Evolutionary conservation across 1,140 invertebrate genomes (phyloP).

Genomic region (Chironomus tepperi): DNA sequence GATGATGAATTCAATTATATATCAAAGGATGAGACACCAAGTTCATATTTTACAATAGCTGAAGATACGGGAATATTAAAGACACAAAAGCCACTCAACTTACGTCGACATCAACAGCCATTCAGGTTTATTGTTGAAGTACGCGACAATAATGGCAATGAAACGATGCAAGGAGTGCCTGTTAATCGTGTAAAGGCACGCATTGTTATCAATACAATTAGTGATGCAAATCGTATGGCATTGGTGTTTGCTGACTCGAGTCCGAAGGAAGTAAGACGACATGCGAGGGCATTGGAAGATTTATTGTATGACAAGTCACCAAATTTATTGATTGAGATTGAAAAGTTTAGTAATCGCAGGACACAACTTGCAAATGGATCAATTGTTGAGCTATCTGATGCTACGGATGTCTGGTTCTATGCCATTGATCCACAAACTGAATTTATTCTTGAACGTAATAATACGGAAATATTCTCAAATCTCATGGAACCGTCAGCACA

Average conservation of each 20-base stretch:
- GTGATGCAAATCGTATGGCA: slow-evolving; percentile 61
- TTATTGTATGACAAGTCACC: slow-evolving; percentile 60
- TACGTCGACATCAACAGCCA: slow-evolving; percentile 53
- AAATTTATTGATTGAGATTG: slow-evolving; percentile 65
- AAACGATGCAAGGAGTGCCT: slow-evolving; percentile 31
- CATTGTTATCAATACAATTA: slow-evolving; percentile 54
- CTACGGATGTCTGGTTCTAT: slow-evolving; percentile 81
- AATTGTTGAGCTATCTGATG: slow-evolving; percentile 58
- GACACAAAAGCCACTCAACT: slow-evolving; percentile 61
- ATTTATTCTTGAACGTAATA: slow-evolving; percentile 61
- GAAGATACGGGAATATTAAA: slow-evolving; percentile 61
- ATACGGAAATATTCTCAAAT: slow-evolving; percentile 49
- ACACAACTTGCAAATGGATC: slow-evolving; percentile 62
- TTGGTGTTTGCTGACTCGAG: slow-evolving; percentile 64
- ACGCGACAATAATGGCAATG: slow-evolving; percentile 35
- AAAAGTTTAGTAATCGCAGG: slow-evolving; percentile 62
- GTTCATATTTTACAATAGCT: slow-evolving; percentile 62
- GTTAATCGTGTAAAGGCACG: slow-evolving; percentile 33
- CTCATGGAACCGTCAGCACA: slow-evolving; percentile 49
- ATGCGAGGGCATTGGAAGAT: slow-evolving; percentile 54
- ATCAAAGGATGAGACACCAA: slow-evolving; percentile 29
- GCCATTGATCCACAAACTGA: slow-evolving; percentile 70
- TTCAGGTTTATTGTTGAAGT: slow-evolving; percentile 63
- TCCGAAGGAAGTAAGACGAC: slow-evolving; percentile 58
- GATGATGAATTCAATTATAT: slow-evolving; percentile 46